Percentiles rank a stretch among this genome's conserved stretches.
Evolutionary conservation across 2,888 invertebrate species (phyloP).

Genomic region (Drosophila borborema): DNA sequence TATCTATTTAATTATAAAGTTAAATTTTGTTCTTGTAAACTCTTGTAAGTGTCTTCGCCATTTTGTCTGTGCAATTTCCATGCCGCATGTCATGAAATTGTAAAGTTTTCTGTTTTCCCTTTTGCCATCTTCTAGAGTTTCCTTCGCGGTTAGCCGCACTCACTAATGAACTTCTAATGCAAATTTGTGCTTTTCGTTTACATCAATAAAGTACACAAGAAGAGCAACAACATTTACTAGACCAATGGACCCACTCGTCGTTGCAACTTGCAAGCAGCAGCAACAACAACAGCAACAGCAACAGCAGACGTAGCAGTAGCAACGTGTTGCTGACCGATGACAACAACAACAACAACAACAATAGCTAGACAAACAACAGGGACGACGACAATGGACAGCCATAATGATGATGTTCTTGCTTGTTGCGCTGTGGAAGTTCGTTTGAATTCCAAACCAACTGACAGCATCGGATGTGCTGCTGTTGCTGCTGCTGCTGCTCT

Average conservation of each 20-base stretch:
- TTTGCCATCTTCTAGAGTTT: constrained; percentile 38
- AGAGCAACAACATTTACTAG: constrained; percentile 46
- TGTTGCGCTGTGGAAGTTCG: constrained; percentile 36
- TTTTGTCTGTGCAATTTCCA: constrained; percentile 15
- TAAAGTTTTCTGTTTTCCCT: constrained; percentile 25
- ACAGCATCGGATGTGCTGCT: constrained; percentile 69
- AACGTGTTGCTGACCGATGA: constrained; percentile 55
- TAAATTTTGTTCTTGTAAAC: background rate
- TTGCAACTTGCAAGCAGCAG: constrained; percentile 48
- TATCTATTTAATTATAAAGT: background rate
- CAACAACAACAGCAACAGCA: constrained; percentile 23
- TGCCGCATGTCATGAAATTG: constrained; percentile 41
- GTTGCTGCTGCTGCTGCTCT: constrained; percentile 14
- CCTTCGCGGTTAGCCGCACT: constrained; percentile 61
- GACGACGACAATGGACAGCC: constrained; percentile 55
- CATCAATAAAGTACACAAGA: constrained; percentile 54
- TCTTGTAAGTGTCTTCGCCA: constrained; percentile 4
- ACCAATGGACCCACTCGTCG: constrained; percentile 61
- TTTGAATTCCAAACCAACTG: constrained; percentile 56
- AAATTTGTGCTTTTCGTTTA: constrained; percentile 62
- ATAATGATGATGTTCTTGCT: constrained; percentile 74
- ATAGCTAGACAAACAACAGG: constrained; percentile 1
- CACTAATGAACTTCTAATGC: constrained; percentile 80
- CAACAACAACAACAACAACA: constrained; percentile 22
- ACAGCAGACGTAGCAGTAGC: constrained; percentile 33